Base-by-base conservation (phyloP, 1,140 invertebrate species). In the Drusus annulatus region DNA sequence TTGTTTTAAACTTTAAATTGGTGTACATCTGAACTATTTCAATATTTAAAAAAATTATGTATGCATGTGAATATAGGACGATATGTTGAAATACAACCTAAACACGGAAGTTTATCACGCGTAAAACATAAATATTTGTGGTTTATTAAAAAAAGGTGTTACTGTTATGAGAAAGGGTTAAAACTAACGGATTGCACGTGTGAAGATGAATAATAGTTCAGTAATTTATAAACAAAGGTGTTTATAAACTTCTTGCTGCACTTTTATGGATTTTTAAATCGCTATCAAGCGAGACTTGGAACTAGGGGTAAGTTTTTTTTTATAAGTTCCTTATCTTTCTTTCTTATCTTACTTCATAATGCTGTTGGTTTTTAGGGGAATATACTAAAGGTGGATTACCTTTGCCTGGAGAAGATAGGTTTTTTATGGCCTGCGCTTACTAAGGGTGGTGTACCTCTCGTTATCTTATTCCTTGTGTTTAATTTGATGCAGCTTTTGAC, bases 101-200 rank as follows among this genome's bases (percentile, higher is more conserved):
- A 51, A 71, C 15, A 65, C 21, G 68, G 68, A 71, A 50, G 68
- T 71, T 71, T 71, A 71, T 23, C 31, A 71, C 21, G 19, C 28
- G 68, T 36, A 71, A 16, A 71, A 51, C 68, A 17, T 71, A 71
- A 71, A 71, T 51, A 50, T 71, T 71, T 71, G 68, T 71, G 68
- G 68, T 71, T 51, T 50, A 50, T 71, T 50, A 65, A 71, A 50
- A 69, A 71, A 50, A 19, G n/a, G n/a, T 71, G 50, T 31, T 51
- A 45, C 51, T 13, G 36, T 71, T 45, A 51, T 17, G 17, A 17
- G 17, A n/a, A 23, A 45, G 19, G 45, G 21, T 65, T 71, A 8
- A 23, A 17, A 50, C n/a, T 7, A 71, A 71, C 5, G 10, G 36
- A 71, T 51, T 50, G 31, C 8, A 71, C 68, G 68, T 71, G 68